Conservation (phyloP, 64 coral and sea anemone genomes). For the Stichodactyla mertensii region DNA sequence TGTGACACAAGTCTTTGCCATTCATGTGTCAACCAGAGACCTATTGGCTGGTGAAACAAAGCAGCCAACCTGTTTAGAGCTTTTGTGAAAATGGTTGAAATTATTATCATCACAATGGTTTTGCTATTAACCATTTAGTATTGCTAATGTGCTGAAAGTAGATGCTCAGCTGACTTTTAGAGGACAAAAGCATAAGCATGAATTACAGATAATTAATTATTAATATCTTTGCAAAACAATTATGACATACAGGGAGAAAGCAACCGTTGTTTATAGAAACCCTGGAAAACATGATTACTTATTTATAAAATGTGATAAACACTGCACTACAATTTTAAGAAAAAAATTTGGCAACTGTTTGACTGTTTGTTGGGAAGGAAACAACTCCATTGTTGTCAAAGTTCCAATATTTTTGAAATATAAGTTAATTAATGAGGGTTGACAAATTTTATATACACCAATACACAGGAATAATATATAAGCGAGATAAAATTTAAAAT, state of each 20-base stretch:
- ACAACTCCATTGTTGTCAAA: not conserved
- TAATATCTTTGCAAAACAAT: not conserved
- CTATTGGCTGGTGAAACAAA: too few relatives aligned
- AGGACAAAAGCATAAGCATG: not conserved
- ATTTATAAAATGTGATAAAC: not conserved
- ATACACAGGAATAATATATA: too few relatives aligned
- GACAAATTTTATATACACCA: too few relatives aligned
- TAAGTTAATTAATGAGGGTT: not conserved
- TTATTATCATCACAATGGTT: too few relatives aligned
- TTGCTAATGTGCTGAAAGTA: too few relatives aligned
- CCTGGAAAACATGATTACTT: not conserved
- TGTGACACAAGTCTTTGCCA: too few relatives aligned
- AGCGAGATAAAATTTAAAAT: not conserved
- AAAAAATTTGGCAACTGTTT: not conserved
- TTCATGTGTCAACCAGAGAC: too few relatives aligned
- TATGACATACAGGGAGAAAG: not conserved
- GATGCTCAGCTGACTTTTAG: not conserved
- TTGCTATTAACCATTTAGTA: too few relatives aligned
- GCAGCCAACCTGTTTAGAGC: too few relatives aligned
- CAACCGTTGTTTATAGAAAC: not conserved
- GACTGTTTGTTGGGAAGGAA: not conserved
- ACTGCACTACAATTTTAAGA: not conserved
- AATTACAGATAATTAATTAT: not conserved
- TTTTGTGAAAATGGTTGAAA: too few relatives aligned
- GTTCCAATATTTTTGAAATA: constrained; percentile 1